Evolutionary conservation across 2,113 vertebrate genomes (phyloP).

Genomic region (Strigops habroptila): DNA sequence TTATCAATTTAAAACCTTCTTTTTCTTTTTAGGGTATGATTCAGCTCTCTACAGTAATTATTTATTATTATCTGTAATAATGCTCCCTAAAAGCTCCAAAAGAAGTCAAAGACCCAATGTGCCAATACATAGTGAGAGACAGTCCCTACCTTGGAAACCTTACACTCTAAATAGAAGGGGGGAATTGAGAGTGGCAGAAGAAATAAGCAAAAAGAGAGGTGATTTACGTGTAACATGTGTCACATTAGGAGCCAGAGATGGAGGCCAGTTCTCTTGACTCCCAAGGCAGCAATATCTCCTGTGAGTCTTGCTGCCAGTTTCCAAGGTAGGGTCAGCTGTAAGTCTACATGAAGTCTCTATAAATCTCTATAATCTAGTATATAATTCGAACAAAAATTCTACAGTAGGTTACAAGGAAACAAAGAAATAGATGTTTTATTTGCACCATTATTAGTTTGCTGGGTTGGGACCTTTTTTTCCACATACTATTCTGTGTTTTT

Average conservation of each 20-base stretch:
- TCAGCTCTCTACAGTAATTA: conserved; percentile 60
- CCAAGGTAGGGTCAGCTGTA: background rate
- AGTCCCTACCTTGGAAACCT: conserved; percentile 6
- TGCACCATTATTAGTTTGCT: background rate
- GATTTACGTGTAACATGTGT: background rate
- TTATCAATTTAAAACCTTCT: conserved; percentile 28
- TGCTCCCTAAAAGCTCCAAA: conserved; percentile 58
- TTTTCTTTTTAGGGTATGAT: conserved; percentile 33
- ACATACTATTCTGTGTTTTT: background rate
- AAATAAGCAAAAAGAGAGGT: conserved; percentile 26
- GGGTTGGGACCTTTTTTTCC: background rate
- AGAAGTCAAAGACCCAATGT: conserved; percentile 34
- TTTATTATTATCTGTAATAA: conserved; percentile 59
- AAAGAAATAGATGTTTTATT: background rate
- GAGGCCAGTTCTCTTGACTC: background rate
- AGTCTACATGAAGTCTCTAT: background rate
- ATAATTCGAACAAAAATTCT: background rate
- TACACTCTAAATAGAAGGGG: background rate
- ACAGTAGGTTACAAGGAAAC: background rate
- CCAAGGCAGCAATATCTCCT: background rate
- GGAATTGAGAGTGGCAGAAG: conserved; percentile 15
- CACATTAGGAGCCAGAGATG: conserved; percentile 24
- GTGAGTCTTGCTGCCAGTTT: background rate
- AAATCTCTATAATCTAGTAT: background rate
- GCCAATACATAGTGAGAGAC: conserved; percentile 17